Conservation (phyloP, 1,140 invertebrate species). For the Drosophila ercepeae region DNA sequence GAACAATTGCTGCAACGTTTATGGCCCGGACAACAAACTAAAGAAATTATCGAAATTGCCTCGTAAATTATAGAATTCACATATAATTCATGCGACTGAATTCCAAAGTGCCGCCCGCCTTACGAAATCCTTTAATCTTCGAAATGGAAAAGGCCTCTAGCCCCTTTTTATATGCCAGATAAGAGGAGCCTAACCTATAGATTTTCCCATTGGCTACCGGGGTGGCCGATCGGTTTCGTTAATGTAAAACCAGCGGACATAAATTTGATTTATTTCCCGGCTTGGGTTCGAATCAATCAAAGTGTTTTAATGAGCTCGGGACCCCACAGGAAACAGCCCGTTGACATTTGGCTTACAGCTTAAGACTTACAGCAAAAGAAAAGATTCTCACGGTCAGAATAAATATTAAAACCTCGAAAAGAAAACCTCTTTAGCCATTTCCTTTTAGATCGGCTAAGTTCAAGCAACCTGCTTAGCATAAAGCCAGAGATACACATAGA, state of each 20-base stretch:
- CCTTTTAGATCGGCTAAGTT: conserved; percentile 40
- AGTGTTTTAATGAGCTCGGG: conserved; percentile 33
- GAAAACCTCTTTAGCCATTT: conserved; percentile 5
- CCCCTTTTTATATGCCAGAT: background rate
- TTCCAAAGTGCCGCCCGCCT: conserved; percentile 40
- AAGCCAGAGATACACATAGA: conserved; percentile 37
- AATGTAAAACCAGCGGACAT: conserved; percentile 52
- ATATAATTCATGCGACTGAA: conserved; percentile 34
- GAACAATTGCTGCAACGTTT: conserved; percentile 70
- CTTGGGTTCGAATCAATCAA: conserved; percentile 66
- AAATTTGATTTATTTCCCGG: conserved; percentile 77
- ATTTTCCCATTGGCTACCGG: conserved; percentile 23
- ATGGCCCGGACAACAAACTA: conserved; percentile 47
- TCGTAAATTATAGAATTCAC: conserved; percentile 71
- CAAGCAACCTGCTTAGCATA: conserved; percentile 66
- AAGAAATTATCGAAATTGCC: conserved; percentile 74
- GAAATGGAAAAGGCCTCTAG: conserved; percentile 21
- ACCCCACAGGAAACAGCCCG: conserved; percentile 58
- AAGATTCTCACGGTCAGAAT: conserved; percentile 65
- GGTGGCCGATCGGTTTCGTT: conserved; percentile 27
- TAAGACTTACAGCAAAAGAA: background rate
- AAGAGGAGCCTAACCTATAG: conserved; percentile 1
- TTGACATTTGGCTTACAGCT: conserved; percentile 61
- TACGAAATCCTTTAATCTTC: conserved; percentile 49
- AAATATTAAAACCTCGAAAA: background rate